Base-by-base conservation (phyloP, 23 tunicate genomes). In the Trididemnum clinides region DNA sequence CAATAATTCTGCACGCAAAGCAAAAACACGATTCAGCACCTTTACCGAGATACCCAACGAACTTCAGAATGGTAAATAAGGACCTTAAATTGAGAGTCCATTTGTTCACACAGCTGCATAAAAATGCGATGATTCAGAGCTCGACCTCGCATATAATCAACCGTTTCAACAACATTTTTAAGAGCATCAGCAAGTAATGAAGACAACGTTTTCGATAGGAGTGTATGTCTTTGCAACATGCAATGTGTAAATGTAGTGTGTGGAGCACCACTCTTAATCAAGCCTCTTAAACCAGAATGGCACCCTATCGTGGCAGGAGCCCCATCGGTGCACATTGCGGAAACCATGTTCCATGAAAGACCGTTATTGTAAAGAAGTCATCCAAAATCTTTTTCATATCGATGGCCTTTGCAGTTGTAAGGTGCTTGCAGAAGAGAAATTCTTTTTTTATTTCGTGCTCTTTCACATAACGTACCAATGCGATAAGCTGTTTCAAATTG, bases 351-450 rank as follows among this genome's bases (percentile, higher is more conserved):
- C 77, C 86, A 64, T 26, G 33, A 82, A 64, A 82, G 77, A 26
- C 34, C 76, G 39, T 82, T 64, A 32, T 58, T 82, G 36, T 12
- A 57, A 80, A 64, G 72, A 80, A 80, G 72, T 57, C 39, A 33
- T 64, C 33, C 59, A 64, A 82, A 64, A 82, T 21, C 31, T 19
- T 64, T 82, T 82, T 82, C 62, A 64, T 77, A 38, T 82, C 86
- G 50, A 27, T 23, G 44, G 86, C 86, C 86, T 82, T 64, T 33
- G 86, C 72, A 36, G 86, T 82, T 71, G 64, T 71, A 21, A 88
- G 82, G 1, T 66, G 87, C 71, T 88, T 81, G 51, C 91, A 88
- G 64, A 88, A 82, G 0, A 88, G 64, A 88, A 88, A 88, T 57
- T 81, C 81, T 50, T 88, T 82, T 33, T 81, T 81, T 30, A 88